Evolutionary conservation across 2,888 invertebrate genomes (phyloP).

Genomic region (Mellilla xanthometata): DNA sequence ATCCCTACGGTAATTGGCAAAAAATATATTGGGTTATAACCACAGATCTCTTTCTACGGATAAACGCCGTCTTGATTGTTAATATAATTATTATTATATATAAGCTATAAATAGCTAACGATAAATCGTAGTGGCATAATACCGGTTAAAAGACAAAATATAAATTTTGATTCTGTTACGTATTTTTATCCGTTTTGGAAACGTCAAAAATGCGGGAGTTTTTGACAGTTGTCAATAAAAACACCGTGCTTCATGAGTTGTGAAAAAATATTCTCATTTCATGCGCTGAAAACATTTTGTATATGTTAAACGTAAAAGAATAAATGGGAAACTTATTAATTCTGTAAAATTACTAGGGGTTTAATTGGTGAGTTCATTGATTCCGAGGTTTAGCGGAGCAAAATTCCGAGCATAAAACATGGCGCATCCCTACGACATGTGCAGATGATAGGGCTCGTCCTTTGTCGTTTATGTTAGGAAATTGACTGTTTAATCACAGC

Average conservation of each 20-base stretch:
- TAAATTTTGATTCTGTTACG: too few species aligned
- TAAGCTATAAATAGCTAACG: too few species aligned
- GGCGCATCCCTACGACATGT: constrained; percentile 76
- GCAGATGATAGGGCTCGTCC: constrained; percentile 68
- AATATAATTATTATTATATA: too few species aligned
- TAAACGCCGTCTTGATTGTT: too few species aligned
- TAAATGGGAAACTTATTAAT: constrained; percentile 3
- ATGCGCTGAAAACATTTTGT: background rate
- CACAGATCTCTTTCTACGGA: too few species aligned
- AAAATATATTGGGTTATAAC: too few species aligned
- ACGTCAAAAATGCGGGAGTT: constrained; percentile 74
- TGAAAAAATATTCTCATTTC: constrained; percentile 1
- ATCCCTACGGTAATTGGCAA: too few species aligned
- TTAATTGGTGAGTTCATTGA: constrained; percentile 61
- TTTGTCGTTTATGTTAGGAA: constrained; percentile 62
- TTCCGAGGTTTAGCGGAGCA: constrained; percentile 40
- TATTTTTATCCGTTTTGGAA: too few species aligned
- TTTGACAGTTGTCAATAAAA: constrained; percentile 79
- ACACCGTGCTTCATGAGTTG: constrained; percentile 51
- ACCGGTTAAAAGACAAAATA: too few species aligned
- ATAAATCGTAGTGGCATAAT: too few species aligned
- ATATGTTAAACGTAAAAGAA: background rate
- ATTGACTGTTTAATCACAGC: constrained; percentile 43
- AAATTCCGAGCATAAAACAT: constrained; percentile 65
- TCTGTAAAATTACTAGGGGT: constrained; percentile 36